Base-by-base conservation (phyloP, 2,113 vertebrate genomes). In the Dunckerocampus dactyliophorus region DNA sequence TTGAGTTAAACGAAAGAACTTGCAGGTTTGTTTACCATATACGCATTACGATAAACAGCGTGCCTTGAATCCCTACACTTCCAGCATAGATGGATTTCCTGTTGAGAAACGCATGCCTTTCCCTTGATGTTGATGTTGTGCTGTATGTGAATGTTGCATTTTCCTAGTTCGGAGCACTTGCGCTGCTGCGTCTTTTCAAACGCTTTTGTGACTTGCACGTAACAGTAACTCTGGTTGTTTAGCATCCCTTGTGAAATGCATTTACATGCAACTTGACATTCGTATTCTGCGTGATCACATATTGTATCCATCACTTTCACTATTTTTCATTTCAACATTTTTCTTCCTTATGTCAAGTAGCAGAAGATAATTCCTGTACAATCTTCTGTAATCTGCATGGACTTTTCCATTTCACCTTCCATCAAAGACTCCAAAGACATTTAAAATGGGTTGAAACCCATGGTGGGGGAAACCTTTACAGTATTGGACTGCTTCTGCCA, bases 1-100 rank as follows among this genome's bases (percentile, higher is more conserved):
- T 97, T 94, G 94, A 97, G 90, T 94, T 98, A 98, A 98, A 98
- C 93, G 92, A 97, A 92, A 93, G 92, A 93, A 97, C 93, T 93
- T 98, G 95, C 95, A 98, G 95, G 95, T 98, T 96, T 95, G 95
- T 97, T 93, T 91, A 84, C 72, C 66, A 59, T 69, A 59, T 69
- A 87, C 87, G 86, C 88, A 59, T 55, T 87, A 84, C 63, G 79
- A 78, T 71, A 77, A 74, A 69, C 62, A 58, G 61, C 69, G 63
- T 63, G 79, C 74, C 74, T 69, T 71, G 16, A 55, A 34, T 24
- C 51, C 21, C 5, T 34, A 8, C 28, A 31, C n/a, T 63, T 21
- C 4, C 54, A 34, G 42, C 54, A 55, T 66, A 11, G 42, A 56
- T 62, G 28, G 56, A 15, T 47, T 62, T 56, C 47, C 54, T 52